Base-by-base conservation (phyloP, 2,888 invertebrate genomes). In the Thyatira batis region DNA sequence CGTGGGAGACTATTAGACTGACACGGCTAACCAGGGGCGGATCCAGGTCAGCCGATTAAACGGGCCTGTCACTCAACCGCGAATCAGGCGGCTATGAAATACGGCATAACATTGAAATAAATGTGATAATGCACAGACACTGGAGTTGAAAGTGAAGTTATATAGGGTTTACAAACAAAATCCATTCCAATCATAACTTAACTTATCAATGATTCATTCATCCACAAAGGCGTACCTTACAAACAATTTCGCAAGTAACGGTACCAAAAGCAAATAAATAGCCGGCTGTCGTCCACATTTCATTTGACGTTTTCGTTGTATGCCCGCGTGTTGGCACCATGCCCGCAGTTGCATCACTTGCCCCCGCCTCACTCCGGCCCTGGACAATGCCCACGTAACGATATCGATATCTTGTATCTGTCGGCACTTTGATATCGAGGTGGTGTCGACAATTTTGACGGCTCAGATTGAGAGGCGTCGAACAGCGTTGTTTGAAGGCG, bases 1-100 rank as follows among this genome's bases (percentile, higher is more conserved):
- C 71, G 76, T 73, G 76, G 68, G 76, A 76, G 75, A 61, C 57
- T 57, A 55, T 57, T 60, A 61, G 59, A 66, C 59, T 63, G 62
- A 61, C 53, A 61, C 54, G 57, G 57, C 39, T 20, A 5, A 17
- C 50, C 33, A 61, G 62, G 56, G 54, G 17, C 48, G 64, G 5
- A 63, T 48, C 60, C 27, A 49, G 56, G 44, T 43, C 25, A 20
- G 17, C 20, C 45, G 6, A 13, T 8, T 1, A 4, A 45, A 25
- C 25, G 45, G 23, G 23, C 25, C 13, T 27, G n/a, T 13, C n/a
- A 33, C n/a, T 33, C n/a, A 33, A 1, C 17, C 39, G 8, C 39
- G 0, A n/a, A 17, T 17, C 6, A 4, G 6, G 13, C 0, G 13
- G 33, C n/a, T 13, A 33, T 23, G 23, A 33, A 33, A 33, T 13